Evolutionary conservation across 1,140 invertebrate species (phyloP).

Genomic region (Lerema accius): DNA sequence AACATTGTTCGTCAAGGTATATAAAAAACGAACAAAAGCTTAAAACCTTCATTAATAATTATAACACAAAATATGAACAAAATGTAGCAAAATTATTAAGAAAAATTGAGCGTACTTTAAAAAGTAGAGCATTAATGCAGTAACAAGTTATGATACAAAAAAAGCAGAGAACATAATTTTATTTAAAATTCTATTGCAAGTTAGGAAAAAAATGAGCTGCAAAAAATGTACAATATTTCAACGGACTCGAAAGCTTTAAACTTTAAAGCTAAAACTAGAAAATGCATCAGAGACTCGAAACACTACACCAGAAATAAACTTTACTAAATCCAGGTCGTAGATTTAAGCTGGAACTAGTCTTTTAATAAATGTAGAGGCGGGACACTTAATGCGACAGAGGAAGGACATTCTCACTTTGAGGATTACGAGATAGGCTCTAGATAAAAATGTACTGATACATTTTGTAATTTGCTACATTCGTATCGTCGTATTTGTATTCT

Average conservation of each 20-base stretch:
- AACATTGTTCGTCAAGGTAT: too few species aligned
- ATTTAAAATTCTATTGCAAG: neutral
- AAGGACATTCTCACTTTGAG: conserved; percentile 37
- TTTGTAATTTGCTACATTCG: conserved; percentile 10
- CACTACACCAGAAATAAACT: conserved; percentile 19
- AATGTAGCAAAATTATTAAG: too few species aligned
- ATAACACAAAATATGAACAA: too few species aligned
- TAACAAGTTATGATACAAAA: too few species aligned
- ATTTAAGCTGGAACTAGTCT: conserved; percentile 31
- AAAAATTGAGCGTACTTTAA: too few species aligned
- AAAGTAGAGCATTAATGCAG: too few species aligned
- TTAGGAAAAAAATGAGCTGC: conserved; percentile 16
- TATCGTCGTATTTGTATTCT: neutral
- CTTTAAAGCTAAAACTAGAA: conserved; percentile 18
- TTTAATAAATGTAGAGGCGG: conserved; percentile 44
- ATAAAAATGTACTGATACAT: conserved; percentile 7
- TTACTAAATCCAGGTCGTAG: conserved; percentile 23
- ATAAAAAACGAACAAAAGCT: too few species aligned
- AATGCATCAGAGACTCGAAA: conserved; percentile 20
- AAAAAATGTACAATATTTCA: conserved; percentile 14
- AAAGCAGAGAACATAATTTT: too few species aligned
- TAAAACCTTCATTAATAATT: too few species aligned
- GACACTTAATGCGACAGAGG: conserved; percentile 40
- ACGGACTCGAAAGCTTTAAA: conserved; percentile 15
- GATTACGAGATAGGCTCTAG: conserved; percentile 19